phyloP scores from a whole-genome alignment of 2,888 invertebrate genomes.

The Tachystola acroxantha region DNA sequence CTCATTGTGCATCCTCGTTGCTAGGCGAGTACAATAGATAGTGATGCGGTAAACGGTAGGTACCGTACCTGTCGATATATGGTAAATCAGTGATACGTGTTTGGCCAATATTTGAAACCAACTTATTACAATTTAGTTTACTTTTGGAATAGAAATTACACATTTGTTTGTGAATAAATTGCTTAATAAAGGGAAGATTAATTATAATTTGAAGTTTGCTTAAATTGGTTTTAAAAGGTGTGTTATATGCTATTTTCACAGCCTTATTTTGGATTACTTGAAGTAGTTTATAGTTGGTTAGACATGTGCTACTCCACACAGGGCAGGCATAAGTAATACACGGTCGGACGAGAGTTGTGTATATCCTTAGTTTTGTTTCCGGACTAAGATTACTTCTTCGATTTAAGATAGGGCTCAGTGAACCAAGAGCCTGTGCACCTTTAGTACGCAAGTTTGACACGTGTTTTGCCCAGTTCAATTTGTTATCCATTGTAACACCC shows the following conservation, averaged over 20 bases:
- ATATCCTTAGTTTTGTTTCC: conserved; percentile 1
- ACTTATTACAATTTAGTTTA: neutral
- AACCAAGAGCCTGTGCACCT: conserved; percentile 1
- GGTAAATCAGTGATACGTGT: neutral
- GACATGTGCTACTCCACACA: conserved; percentile 7
- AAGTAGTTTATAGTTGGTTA: neutral
- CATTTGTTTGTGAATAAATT: neutral
- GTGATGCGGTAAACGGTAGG: conserved; percentile 2
- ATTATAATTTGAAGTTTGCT: conserved; percentile 1
- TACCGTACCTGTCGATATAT: conserved; percentile 7
- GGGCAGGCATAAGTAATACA: conserved; percentile 6
- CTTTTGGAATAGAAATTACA: neutral
- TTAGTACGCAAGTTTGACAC: neutral
- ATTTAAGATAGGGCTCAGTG: conserved; percentile 4
- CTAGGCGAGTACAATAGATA: no score
- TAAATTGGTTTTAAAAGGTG: conserved; percentile 4
- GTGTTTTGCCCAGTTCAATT: conserved; percentile 5
- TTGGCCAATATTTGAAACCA: conserved; percentile 2
- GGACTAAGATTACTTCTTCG: neutral
- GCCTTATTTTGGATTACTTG: conserved; percentile 9
- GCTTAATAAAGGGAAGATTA: neutral
- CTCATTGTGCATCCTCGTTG: no score
- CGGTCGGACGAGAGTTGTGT: conserved; percentile 2
- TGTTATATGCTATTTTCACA: conserved; percentile 6
- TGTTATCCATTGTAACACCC: conserved; percentile 3